Conservation (phyloP, 2,113 vertebrate species). For the Coreoperca whiteheadi region DNA sequence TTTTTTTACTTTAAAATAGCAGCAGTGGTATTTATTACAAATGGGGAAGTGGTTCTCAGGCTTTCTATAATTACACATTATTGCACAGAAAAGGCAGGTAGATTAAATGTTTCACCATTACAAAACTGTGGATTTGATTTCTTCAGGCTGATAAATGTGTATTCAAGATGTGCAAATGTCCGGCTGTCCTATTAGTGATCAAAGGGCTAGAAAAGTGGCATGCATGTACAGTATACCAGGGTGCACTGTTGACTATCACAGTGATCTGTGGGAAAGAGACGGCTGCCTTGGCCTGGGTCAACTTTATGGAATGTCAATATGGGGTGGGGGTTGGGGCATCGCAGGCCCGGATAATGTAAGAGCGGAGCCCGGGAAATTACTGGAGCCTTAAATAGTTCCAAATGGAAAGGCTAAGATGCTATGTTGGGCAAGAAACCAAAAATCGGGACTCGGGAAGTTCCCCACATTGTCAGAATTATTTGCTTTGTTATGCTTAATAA, state of each 20-base stretch:
- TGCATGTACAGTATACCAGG: slow-evolving; percentile 22
- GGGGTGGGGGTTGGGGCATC: slow-evolving; percentile 48
- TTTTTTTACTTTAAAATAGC: slow-evolving; percentile 43
- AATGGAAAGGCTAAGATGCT: slow-evolving; percentile 67
- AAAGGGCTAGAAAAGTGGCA: slow-evolving; percentile 52
- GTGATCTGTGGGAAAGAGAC: slow-evolving; percentile 75
- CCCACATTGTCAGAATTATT: slow-evolving; percentile 44
- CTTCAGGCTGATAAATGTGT: slow-evolving; percentile 13
- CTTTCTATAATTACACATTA: slow-evolving; percentile 38
- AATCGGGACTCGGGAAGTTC: slow-evolving; percentile 40
- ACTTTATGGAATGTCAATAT: slow-evolving; percentile 81
- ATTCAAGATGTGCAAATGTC: slow-evolving; percentile 6
- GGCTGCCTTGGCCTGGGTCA: slow-evolving; percentile 70
- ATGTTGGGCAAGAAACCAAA: slow-evolving; percentile 38
- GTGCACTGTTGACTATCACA: slow-evolving; percentile 49
- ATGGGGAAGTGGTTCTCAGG: slow-evolving; percentile 26
- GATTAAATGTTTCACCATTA: slow-evolving; percentile 18
- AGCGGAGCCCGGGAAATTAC: slow-evolving; percentile 71
- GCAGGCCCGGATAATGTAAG: slow-evolving; percentile 67
- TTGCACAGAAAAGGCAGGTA: slow-evolving; percentile 16
- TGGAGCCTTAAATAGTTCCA: slow-evolving; percentile 75
- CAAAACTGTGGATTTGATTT: slow-evolving; percentile 8
- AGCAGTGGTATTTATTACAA: slow-evolving; percentile 36
- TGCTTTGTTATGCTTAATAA: slow-evolving; percentile 32
- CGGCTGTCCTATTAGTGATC: slow-evolving; percentile 17